These are phyloP conservation scores for Pan troglodytes DNA, from an alignment of 2,113 vertebrate species.

Conservation along the genomic window DNA sequence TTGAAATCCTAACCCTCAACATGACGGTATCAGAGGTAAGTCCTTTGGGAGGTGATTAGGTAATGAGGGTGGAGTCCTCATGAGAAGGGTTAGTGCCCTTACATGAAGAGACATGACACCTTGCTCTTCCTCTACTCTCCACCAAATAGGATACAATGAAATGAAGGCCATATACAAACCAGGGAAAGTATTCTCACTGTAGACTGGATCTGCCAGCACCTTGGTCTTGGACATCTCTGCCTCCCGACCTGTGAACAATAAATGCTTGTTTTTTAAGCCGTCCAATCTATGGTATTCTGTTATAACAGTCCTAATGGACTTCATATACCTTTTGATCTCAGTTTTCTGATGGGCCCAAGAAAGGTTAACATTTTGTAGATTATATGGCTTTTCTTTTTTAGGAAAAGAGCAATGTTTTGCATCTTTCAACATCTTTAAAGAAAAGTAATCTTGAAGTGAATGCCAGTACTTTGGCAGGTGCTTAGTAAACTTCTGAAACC, in stretches of 20 bases:
- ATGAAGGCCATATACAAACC: background rate
- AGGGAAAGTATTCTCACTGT: no score
- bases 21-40: background rate
- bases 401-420: background rate
- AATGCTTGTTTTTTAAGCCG: background rate
- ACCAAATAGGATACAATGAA: background rate
- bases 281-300: background rate
- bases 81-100: background rate
- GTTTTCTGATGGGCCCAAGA: background rate
- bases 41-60: background rate
- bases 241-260: background rate
- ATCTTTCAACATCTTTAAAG: constrained; percentile 15
- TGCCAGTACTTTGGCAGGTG: background rate
- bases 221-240: background rate
- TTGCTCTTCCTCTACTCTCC: background rate
- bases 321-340: background rate
- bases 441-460: background rate
- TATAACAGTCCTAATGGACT: background rate
- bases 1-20: background rate
- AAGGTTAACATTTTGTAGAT: background rate
- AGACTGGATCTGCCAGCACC: background rate
- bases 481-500: background rate
- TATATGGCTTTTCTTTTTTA: background rate
- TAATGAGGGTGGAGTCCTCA: background rate
- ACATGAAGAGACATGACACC: no score